A percentile compares a stretch with the other conserved stretches of the same genome.
Evolutionary conservation across 2,113 vertebrate species (phyloP).

Genomic region (Excalfactoria chinensis): DNA sequence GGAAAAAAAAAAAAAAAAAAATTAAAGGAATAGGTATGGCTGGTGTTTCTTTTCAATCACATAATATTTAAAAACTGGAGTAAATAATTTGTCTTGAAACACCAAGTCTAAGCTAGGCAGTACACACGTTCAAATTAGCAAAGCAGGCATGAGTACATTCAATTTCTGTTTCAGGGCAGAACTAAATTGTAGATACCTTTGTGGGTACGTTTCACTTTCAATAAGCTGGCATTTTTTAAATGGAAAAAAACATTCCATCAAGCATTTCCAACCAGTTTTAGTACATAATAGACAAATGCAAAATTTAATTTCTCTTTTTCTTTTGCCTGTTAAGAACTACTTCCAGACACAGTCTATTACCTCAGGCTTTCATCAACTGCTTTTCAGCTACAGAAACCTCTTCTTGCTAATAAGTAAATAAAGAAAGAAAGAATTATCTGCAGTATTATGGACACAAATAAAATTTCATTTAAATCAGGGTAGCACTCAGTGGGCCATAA

Average conservation of each 20-base stretch:
- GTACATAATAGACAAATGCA: constrained; percentile 6
- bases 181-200: background rate
- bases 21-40: background rate
- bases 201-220: background rate
- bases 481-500: background rate
- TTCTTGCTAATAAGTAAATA: background rate
- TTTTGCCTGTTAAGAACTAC: constrained; percentile 28
- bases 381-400: constrained; percentile 23
- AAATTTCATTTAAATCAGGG: constrained; percentile 20
- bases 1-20: constrained; percentile 43
- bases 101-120: background rate
- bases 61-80: background rate
- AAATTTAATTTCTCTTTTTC: constrained; percentile 18
- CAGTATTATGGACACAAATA: background rate
- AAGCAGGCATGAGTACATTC: background rate
- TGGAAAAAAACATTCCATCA: background rate
- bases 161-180: background rate
- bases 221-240: background rate
- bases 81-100: background rate
- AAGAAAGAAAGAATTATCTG: background rate
- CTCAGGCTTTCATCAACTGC: constrained; percentile 23
- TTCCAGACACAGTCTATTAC: constrained; percentile 21
- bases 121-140: background rate
- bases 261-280: constrained; percentile 1
- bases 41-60: background rate